Conservation (phyloP, 2,113 vertebrate genomes). For the Oceanodroma tethys region DNA sequence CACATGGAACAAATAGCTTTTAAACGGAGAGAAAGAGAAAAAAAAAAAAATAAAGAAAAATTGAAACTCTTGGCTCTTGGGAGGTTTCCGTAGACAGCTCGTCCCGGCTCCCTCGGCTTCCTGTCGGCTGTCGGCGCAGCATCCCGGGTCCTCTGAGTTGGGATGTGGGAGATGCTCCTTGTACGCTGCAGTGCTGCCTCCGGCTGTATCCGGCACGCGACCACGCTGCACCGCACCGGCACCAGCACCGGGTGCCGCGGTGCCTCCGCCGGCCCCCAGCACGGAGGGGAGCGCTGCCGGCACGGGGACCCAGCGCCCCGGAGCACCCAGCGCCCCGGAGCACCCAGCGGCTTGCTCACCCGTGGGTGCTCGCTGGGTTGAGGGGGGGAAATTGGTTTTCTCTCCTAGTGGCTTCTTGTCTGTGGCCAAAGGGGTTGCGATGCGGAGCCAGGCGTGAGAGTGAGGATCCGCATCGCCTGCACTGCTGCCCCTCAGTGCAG, state of each 20-base stretch:
- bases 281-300: rapidly evolving
- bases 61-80: neutral
- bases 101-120: slow-evolving; percentile 14
- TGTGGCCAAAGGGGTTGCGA: neutral
- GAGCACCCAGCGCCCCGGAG: neutral
- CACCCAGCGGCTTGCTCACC: rapidly evolving
- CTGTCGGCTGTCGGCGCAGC: neutral
- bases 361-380: neutral
- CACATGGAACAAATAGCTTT: slow-evolving; percentile 25
- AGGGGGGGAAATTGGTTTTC: neutral
- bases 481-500: neutral
- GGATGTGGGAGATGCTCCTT: neutral
- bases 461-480: neutral
- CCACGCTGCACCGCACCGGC: rapidly evolving
- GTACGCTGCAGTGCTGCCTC: neutral
- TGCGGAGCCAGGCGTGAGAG: neutral
- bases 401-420: neutral
- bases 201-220: neutral
- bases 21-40: neutral
- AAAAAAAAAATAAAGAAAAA: neutral
- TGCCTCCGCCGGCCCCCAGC: neutral
- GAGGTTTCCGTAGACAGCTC: neutral
- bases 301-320: too few relatives aligned
- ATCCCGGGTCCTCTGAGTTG: neutral
- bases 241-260: too few relatives aligned